Conservation (phyloP, 2,113 vertebrate species). For the Potamarius usumacintae region DNA sequence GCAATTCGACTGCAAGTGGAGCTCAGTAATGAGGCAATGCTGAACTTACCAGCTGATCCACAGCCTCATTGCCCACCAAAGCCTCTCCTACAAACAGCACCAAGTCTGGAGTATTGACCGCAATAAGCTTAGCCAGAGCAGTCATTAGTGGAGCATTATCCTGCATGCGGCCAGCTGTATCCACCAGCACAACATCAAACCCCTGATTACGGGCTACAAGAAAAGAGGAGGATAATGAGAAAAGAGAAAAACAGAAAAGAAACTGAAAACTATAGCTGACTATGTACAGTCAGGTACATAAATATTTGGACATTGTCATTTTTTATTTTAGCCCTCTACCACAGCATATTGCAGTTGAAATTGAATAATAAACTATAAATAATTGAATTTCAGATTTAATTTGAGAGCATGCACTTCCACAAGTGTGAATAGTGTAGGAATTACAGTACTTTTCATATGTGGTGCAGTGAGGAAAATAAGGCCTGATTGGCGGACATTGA, state of each 20-base stretch:
- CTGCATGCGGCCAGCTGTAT: conserved; percentile 98
- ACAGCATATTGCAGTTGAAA: background rate
- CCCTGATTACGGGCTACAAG: conserved; percentile 88
- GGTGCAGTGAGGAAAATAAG: too few species aligned
- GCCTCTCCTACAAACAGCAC: conserved; percentile 98
- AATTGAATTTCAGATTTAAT: background rate
- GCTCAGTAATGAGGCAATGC: background rate
- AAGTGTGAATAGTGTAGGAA: background rate
- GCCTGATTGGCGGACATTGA: too few species aligned
- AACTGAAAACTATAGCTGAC: background rate
- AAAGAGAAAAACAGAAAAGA: background rate
- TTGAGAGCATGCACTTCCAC: background rate
- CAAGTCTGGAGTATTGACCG: conserved; percentile 91
- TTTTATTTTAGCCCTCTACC: background rate
- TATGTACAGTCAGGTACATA: background rate
- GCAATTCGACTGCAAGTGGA: background rate
- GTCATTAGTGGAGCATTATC: conserved; percentile 97
- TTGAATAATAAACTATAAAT: background rate
- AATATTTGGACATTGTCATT: background rate
- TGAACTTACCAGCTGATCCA: conserved; percentile 92
- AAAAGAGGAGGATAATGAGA: background rate
- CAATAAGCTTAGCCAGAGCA: conserved; percentile 93
- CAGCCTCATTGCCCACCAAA: conserved; percentile 94
- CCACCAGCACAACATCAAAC: conserved; percentile 96
- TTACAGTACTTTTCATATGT: too few species aligned